Conservation (phyloP, 2,888 invertebrate genomes). For the Lasioglossum villosulum region DNA sequence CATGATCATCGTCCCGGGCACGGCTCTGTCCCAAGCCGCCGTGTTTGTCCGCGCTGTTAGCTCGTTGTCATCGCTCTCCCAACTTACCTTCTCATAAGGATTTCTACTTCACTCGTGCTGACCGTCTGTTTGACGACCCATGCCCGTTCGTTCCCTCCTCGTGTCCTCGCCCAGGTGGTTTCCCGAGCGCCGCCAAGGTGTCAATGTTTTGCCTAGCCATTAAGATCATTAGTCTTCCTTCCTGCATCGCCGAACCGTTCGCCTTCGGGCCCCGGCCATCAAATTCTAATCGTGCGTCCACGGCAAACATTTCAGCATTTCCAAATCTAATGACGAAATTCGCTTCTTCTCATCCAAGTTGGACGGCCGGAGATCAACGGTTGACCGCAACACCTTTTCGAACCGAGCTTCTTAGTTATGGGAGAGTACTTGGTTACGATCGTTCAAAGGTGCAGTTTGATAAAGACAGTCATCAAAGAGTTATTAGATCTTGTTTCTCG, state of each 20-base stretch:
- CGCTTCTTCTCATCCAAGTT: background rate
- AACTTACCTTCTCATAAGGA: conserved; percentile 81
- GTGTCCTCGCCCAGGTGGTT: conserved; percentile 72
- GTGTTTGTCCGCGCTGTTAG: conserved; percentile 82
- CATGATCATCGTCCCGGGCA: conserved; percentile 77
- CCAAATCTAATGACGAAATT: background rate
- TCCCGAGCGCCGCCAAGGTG: conserved; percentile 73
- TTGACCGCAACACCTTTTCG: background rate
- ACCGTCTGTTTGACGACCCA: conserved; percentile 78
- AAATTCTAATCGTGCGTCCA: conserved; percentile 9
- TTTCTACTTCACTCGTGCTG: conserved; percentile 73
- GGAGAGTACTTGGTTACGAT: too few relatives aligned
- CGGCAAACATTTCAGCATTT: background rate
- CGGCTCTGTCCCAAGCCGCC: conserved; percentile 81
- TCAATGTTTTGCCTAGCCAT: conserved; percentile 83
- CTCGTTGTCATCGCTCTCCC: conserved; percentile 82
- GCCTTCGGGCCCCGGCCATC: conserved; percentile 26
- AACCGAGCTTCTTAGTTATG: too few relatives aligned
- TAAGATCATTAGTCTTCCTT: conserved; percentile 75
- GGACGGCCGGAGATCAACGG: background rate
- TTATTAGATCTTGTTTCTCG: too few relatives aligned
- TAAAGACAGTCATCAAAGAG: too few relatives aligned
- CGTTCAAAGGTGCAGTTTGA: too few relatives aligned
- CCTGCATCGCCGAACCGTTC: conserved; percentile 46
- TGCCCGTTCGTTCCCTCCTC: conserved; percentile 63